Evolutionary conservation across 2,113 vertebrate genomes (phyloP).

Genomic region (Lanius ludovicianus): DNA sequence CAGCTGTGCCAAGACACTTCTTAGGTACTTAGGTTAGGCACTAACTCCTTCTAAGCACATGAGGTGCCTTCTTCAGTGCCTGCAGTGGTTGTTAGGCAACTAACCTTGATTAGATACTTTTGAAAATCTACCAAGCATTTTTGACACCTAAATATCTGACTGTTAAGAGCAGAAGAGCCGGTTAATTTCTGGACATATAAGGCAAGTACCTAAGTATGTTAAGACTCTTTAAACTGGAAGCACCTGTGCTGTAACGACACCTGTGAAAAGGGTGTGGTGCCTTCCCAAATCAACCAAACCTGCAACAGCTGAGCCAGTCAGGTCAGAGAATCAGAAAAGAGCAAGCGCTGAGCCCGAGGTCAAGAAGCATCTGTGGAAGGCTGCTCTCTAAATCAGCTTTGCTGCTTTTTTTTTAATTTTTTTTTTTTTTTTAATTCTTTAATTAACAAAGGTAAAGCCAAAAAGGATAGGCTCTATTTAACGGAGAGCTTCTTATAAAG

Average conservation of each 20-base stretch:
- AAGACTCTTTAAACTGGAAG: not conserved
- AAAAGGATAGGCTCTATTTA: not conserved
- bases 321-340: not conserved
- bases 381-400: rapidly evolving
- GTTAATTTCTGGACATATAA: not conserved
- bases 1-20: not conserved
- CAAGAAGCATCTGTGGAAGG: rapidly evolving
- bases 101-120: not conserved
- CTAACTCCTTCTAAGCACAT: not conserved
- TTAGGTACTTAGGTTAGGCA: not conserved
- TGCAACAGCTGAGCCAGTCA: not conserved
- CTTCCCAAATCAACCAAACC: not conserved
- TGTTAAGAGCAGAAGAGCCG: not conserved
- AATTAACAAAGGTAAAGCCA: not conserved
- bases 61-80: not conserved
- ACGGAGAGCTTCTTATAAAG: not conserved
- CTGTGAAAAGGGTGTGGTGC: not conserved
- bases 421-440: not conserved
- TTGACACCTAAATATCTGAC: slow-evolving; percentile 1
- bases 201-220: not conserved
- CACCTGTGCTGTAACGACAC: not conserved
- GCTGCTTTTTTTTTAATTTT: no score
- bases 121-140: not conserved
- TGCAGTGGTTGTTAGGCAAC: slow-evolving; percentile 24
- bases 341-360: rapidly evolving